A percentile compares a stretch with the other conserved stretches of the same genome.
Conservation (phyloP, 2,797 vertebrate species). For the Pampus argenteus region DNA sequence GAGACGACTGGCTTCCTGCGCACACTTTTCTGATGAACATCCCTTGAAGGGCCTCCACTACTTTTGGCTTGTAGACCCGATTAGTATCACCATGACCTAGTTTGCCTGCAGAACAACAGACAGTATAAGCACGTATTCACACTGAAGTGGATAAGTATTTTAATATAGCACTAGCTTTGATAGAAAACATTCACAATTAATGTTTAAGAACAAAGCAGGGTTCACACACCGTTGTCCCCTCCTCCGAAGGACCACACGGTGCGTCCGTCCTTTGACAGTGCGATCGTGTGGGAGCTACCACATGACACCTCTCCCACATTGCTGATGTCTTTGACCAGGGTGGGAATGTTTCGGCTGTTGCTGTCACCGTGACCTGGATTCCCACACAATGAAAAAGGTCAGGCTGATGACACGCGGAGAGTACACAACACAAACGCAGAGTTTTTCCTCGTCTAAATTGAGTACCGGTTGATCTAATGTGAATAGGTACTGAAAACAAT, state of each 20-base stretch:
- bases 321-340: conserved; percentile 89
- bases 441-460: background rate
- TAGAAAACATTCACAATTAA: background rate
- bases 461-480: no score
- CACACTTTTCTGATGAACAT: conserved; percentile 89
- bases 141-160: no score
- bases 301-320: conserved; percentile 88
- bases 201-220: background rate
- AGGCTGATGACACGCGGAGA: background rate
- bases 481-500: no score
- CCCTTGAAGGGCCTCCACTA: conserved; percentile 87
- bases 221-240: conserved; percentile 85
- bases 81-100: conserved; percentile 89
- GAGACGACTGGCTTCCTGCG: conserved; percentile 88
- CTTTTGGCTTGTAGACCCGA: conserved; percentile 88
- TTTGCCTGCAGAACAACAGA: conserved; percentile 79
- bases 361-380: conserved; percentile 87
- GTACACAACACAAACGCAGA: background rate
- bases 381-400: conserved; percentile 2
- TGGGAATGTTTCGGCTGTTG: conserved; percentile 88
- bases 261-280: conserved; percentile 87
- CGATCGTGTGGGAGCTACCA: conserved; percentile 88
- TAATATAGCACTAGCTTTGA: background rate
- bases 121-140: background rate
- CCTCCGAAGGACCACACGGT: conserved; percentile 89